These are phyloP conservation scores for Pandemis corylana DNA, from an alignment of 2,888 invertebrate genomes.

Conservation along the genomic window DNA sequence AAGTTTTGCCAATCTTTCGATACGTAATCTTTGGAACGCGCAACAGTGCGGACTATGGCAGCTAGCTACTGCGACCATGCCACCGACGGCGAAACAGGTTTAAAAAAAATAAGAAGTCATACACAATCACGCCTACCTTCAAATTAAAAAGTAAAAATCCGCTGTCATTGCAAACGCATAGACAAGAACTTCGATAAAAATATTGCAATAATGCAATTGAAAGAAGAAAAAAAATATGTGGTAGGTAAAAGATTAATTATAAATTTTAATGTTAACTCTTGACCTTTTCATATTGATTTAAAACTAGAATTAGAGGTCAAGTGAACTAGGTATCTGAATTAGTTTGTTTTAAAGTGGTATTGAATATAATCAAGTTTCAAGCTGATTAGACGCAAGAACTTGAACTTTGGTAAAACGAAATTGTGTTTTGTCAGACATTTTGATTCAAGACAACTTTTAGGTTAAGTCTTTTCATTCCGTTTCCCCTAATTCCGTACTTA, in stretches of 20 bases:
- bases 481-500: background rate
- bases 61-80: conserved; percentile 25
- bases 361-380: background rate
- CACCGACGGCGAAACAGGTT: conserved; percentile 34
- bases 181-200: too few species aligned
- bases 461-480: background rate
- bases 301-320: conserved; percentile 8
- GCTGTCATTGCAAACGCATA: too few species aligned
- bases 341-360: background rate
- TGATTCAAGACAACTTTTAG: background rate
- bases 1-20: background rate
- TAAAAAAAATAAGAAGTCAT: conserved; percentile 34
- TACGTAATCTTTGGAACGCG: conserved; percentile 28
- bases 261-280: background rate
- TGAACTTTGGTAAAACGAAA: background rate
- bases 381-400: background rate
- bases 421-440: too few species aligned
- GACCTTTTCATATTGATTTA: background rate
- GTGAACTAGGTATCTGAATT: background rate
- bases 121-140: conserved; percentile 40
- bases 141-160: conserved; percentile 6
- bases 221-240: background rate
- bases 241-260: background rate
- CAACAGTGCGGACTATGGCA: conserved; percentile 34
- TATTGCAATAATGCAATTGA: background rate